phyloP scores from a whole-genome alignment of 2,888 invertebrate genomes.

The Noctua janthina region DNA sequence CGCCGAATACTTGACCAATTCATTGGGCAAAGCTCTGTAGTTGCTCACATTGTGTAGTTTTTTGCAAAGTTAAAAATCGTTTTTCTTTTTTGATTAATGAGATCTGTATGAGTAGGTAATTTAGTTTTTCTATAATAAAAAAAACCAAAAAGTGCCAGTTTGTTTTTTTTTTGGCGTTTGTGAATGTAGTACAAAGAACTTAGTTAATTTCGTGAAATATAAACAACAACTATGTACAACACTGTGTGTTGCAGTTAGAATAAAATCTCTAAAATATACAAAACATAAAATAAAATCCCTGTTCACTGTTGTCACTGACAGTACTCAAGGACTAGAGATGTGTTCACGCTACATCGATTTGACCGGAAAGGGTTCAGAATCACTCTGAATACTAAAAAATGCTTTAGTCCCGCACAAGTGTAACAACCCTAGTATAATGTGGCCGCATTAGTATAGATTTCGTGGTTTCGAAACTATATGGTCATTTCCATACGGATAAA shows the following conservation, averaged over 20 bases:
- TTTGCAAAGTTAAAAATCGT: too few species aligned
- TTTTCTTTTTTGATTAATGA: too few species aligned
- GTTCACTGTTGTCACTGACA: slow-evolving; percentile 31
- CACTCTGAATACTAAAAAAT: slow-evolving; percentile 66
- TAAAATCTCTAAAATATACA: not conserved
- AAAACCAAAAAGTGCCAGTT: not conserved
- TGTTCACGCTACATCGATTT: slow-evolving; percentile 82
- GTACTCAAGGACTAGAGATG: slow-evolving; percentile 73
- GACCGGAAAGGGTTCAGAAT: slow-evolving; percentile 72
- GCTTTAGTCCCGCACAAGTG: slow-evolving; percentile 72
- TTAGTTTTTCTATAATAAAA: not conserved
- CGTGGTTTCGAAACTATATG: slow-evolving; percentile 57
- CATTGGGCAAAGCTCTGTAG: not conserved
- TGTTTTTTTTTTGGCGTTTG: not conserved
- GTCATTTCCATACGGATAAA: slow-evolving; percentile 53
- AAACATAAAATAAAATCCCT: not conserved
- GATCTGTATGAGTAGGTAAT: not conserved
- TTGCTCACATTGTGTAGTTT: not conserved
- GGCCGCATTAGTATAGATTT: slow-evolving; percentile 48
- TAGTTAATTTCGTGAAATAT: not conserved
- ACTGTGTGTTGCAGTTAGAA: not conserved
- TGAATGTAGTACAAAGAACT: not conserved
- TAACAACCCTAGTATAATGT: slow-evolving; percentile 60
- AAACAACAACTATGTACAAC: not conserved
- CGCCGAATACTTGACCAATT: not conserved